These are phyloP conservation scores for Gymnoscopelus braueri DNA, from an alignment of 2,797 vertebrate genomes.

Conservation along the genomic window DNA sequence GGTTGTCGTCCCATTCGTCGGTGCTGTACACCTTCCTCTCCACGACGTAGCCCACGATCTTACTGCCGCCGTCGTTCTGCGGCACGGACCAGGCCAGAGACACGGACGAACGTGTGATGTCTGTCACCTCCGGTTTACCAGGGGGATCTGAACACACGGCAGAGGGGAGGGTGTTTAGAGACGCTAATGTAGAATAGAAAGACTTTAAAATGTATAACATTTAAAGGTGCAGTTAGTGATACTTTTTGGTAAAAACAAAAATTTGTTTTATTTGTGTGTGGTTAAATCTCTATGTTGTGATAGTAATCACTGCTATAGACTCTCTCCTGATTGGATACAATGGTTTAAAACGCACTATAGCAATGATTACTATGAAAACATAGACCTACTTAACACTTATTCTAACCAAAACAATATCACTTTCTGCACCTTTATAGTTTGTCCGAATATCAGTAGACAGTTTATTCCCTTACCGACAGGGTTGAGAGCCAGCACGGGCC, in stretches of 20 bases:
- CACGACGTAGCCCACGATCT: constrained; percentile 92
- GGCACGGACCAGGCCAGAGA: constrained; percentile 93
- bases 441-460: neutral
- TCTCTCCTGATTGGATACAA: too few species aligned
- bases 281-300: too few species aligned
- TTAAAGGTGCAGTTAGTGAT: too few species aligned
- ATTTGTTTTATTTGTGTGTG: too few species aligned
- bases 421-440: neutral
- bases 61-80: constrained; percentile 94
- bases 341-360: too few species aligned
- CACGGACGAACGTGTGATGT: constrained; percentile 91
- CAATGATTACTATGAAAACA: too few species aligned
- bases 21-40: constrained; percentile 90
- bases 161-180: too few species aligned
- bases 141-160: constrained; percentile 86
- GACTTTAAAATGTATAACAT: too few species aligned
- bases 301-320: too few species aligned
- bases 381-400: too few species aligned
- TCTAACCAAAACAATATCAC: neutral
- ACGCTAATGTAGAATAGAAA: too few species aligned
- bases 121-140: constrained; percentile 93
- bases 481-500: constrained; percentile 93
- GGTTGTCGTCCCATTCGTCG: constrained; percentile 89
- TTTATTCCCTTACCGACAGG: constrained; percentile 90
- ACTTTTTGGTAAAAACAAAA: too few species aligned